phyloP scores from a whole-genome alignment of 2,113 vertebrate species.

The Clarias macrocephalus region DNA sequence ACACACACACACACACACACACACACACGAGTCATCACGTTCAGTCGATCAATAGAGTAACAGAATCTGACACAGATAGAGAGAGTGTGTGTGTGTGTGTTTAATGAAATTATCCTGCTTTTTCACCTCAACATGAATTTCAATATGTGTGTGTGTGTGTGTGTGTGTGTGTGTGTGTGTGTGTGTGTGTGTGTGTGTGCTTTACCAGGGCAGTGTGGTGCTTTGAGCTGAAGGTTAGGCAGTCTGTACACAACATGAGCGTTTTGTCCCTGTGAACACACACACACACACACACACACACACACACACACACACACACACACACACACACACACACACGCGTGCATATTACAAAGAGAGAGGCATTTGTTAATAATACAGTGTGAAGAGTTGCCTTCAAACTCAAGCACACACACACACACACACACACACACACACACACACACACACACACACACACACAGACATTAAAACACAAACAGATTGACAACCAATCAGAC shows the following conservation, averaged over 20 bases:
- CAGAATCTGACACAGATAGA: slow-evolving; percentile 62
- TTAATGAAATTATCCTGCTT: background rate
- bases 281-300: background rate
- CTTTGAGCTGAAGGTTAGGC: slow-evolving; percentile 57
- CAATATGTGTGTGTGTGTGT: slow-evolving; percentile 29
- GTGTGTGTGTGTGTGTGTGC: background rate
- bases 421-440: background rate
- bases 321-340: background rate
- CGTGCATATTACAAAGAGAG: background rate
- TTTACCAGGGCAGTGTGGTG: slow-evolving; percentile 68
- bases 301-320: background rate
- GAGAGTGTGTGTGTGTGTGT: slow-evolving; percentile 18
- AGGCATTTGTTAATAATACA: background rate
- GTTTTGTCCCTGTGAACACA: slow-evolving; percentile 52
- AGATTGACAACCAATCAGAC: no score
- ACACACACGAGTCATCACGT: slow-evolving; percentile 16
- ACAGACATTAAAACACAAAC: background rate
- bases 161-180: background rate
- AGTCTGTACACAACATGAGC: slow-evolving; percentile 69
- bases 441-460: background rate
- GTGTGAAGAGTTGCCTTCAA: background rate
- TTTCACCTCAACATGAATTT: slow-evolving; percentile 47
- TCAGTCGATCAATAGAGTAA: slow-evolving; percentile 57
- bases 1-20: background rate
- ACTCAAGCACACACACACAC: background rate